These are phyloP conservation scores for Brachionus rotundiformis DNA, from an alignment of 1,140 invertebrate species.

Conservation along the genomic window DNA sequence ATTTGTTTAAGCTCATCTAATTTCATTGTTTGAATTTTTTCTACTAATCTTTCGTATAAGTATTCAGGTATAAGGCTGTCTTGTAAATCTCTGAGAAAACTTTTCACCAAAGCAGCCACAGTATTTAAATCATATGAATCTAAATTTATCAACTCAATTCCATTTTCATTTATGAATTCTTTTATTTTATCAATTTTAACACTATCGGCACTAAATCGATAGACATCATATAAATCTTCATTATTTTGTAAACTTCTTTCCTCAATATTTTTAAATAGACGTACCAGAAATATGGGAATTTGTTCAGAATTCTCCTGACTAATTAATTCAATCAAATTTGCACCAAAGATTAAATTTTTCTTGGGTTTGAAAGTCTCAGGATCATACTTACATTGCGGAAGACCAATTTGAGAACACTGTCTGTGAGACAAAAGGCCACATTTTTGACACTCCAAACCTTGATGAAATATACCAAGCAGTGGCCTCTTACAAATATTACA, in stretches of 20 bases:
- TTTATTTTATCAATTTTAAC: slow-evolving; percentile 16
- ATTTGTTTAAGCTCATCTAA: slow-evolving; percentile 25
- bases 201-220: slow-evolving; percentile 24
- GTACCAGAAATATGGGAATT: background rate
- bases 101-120: slow-evolving; percentile 35
- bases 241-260: slow-evolving; percentile 8
- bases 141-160: slow-evolving; percentile 23
- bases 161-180: slow-evolving; percentile 18
- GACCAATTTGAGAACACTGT: slow-evolving; percentile 33
- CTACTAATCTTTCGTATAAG: slow-evolving; percentile 17
- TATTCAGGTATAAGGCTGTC: slow-evolving; percentile 20
- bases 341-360: slow-evolving; percentile 23
- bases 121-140: slow-evolving; percentile 46
- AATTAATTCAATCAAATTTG: slow-evolving; percentile 25
- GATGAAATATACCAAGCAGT: slow-evolving; percentile 41
- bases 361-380: background rate
- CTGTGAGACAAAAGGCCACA: slow-evolving; percentile 42
- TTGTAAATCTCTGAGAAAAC: slow-evolving; percentile 33
- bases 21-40: background rate
- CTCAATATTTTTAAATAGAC: slow-evolving; percentile 22
- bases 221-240: slow-evolving; percentile 50
- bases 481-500: slow-evolving; percentile 41
- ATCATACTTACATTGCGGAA: background rate
- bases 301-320: background rate
- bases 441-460: slow-evolving; percentile 36